Conservation (phyloP, 2,888 invertebrate genomes). For the Eulithis prunata region DNA sequence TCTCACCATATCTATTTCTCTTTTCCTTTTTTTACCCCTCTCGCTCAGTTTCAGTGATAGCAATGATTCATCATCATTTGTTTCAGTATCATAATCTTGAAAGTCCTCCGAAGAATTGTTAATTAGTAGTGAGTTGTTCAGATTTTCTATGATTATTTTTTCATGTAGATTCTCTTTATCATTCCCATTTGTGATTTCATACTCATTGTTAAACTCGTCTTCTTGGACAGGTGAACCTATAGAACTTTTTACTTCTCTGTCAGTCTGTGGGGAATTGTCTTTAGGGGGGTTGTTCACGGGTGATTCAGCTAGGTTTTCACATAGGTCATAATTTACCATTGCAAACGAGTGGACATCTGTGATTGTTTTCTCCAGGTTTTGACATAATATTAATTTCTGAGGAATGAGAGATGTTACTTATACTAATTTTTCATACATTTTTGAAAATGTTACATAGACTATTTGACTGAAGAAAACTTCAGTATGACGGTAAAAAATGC, state of each 20-base stretch:
- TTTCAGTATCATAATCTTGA: slow-evolving; percentile 3
- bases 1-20: slow-evolving; percentile 12
- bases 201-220: no score
- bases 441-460: no score
- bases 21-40: slow-evolving; percentile 36
- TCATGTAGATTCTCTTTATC: no score
- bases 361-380: slow-evolving; percentile 29
- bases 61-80: slow-evolving; percentile 51
- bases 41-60: slow-evolving; percentile 42
- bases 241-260: no score
- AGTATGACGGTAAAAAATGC: neutral
- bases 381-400: slow-evolving; percentile 13
- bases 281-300: no score
- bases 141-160: no score
- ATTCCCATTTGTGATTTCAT: no score
- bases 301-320: neutral
- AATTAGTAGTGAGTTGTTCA: slow-evolving; percentile 1
- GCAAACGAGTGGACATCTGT: slow-evolving; percentile 13
- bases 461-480: neutral
- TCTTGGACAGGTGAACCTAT: no score
- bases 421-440: no score
- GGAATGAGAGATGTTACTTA: no score
- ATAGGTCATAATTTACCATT: neutral
- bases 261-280: no score
- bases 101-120: neutral